Evolutionary conservation across 2,797 vertebrate species (phyloP), one percentile per base, ranked within the genome.

Genomic region (Phrynocephalus vlangalii): DNA sequence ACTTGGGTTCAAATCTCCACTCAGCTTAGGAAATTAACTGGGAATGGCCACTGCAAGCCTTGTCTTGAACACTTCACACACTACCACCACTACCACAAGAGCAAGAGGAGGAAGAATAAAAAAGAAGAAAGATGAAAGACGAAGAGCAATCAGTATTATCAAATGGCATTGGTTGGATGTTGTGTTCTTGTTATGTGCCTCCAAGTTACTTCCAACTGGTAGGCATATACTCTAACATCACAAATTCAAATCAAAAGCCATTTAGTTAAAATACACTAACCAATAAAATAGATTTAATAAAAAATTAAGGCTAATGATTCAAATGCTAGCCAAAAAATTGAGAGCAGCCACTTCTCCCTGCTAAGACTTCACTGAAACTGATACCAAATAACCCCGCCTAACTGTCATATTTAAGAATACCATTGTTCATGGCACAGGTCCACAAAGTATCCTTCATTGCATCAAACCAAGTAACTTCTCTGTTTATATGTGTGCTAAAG

Each of bases 351-450:
- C 60, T 79, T 75, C 48, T 83, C 75, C 44, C n/a, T 68, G 78
- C 16, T 30, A 44, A 60, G 22, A 16, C 28, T 20, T 16, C 26
- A 50, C 6, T 52, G 50, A 44, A 48, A 82, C 44, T 10, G 3
- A n/a, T 33, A 10, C 60, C 60, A 80, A 48, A 76, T 81, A 81
- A 38, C 48, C 60, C 22, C 67, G 30, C 44, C 30, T 5, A n/a
- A 20, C 28, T 84, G 77, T 84, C 44, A 81, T 60, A 88, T 10
- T 79, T 48, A 63, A 73, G 24, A 30, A 84, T 48, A 67, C 13
- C 18, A 20, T 63, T 15, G 60, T 63, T 22, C 24, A 20, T 15
- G 33, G 73, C 48, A 56, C 1, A 38, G 33, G 68, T 38, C 33
- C 52, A 38, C 20, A 60, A 26, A 20, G 20, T 38, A 48, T 71